Percentiles rank a stretch among this genome's conserved stretches.
phyloP scores from a whole-genome alignment of 2,888 invertebrate species.

The Drosophila acutilabella region DNA sequence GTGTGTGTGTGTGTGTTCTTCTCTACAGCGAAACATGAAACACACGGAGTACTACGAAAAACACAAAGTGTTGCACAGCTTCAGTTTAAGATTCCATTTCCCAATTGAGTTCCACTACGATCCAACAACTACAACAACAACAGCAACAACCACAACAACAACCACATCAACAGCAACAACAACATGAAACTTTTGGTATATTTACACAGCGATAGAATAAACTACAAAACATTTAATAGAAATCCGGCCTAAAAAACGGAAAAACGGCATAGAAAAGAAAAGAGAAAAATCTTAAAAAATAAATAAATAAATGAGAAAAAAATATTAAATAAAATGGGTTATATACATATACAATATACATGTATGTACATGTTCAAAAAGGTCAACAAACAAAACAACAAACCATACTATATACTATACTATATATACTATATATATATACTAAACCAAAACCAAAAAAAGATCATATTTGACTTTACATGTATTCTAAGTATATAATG shows the following conservation, averaged over 20 bases:
- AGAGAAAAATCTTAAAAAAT: slow-evolving; percentile 18
- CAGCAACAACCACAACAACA: slow-evolving; percentile 13
- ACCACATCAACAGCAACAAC: slow-evolving; percentile 16
- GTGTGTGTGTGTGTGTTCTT: slow-evolving; percentile 38
- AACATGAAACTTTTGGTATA: slow-evolving; percentile 53
- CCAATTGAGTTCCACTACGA: slow-evolving; percentile 30
- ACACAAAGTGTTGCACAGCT: slow-evolving; percentile 48
- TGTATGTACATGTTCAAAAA: slow-evolving; percentile 34
- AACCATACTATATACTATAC: slow-evolving; percentile 27
- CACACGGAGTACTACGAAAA: slow-evolving; percentile 57
- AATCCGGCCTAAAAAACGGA: slow-evolving; percentile 31
- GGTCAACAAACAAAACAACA: slow-evolving; percentile 33
- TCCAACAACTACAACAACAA: slow-evolving; percentile 18
- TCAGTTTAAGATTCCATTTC: slow-evolving; percentile 43
- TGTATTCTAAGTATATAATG: slow-evolving; percentile 69
- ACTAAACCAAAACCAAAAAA: slow-evolving; percentile 26
- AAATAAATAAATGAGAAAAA: slow-evolving; percentile 13
- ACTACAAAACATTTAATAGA: slow-evolving; percentile 26
- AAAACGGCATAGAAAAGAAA: slow-evolving; percentile 32
- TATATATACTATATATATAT: slow-evolving; percentile 25
- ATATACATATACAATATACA: slow-evolving; percentile 37
- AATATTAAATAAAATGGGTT: slow-evolving; percentile 27
- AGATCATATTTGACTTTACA: slow-evolving; percentile 77
- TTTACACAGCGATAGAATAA: slow-evolving; percentile 48
- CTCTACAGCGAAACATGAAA: slow-evolving; percentile 55